These are phyloP conservation scores for Trissonchulus sp. DNA, from an alignment of 2,888 invertebrate species.

Conservation along the genomic window DNA sequence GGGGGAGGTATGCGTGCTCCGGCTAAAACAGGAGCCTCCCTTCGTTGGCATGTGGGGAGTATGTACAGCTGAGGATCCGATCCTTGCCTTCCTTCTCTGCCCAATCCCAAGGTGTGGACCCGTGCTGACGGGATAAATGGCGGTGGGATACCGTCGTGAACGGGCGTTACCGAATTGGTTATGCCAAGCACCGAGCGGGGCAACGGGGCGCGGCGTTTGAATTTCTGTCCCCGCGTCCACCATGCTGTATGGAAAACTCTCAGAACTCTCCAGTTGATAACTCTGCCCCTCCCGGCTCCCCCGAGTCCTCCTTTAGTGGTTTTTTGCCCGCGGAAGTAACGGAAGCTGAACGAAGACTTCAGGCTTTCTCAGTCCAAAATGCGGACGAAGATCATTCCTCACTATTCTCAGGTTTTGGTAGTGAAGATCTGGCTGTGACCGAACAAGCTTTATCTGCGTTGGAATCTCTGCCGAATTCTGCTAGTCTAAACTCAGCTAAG, in stretches of 20 bases:
- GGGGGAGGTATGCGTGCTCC: conserved; percentile 1
- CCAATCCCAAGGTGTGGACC: neutral
- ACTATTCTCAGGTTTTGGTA: no score
- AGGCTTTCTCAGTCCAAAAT: no score
- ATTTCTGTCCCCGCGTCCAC: neutral
- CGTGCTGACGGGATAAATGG: neutral
- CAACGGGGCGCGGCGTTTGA: neutral
- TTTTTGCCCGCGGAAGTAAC: neutral
- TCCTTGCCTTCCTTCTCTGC: neutral
- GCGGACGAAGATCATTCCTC: no score
- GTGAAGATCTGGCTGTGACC: no score
- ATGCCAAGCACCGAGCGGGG: neutral
- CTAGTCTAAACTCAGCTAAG: no score
- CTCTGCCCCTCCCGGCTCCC: no score
- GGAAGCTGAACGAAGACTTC: neutral
- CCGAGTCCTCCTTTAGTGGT: neutral
- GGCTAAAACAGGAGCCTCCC: neutral
- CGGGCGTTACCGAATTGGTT: neutral
- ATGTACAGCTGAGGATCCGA: neutral
- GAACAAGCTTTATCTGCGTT: no score
- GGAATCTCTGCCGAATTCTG: no score
- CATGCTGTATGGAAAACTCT: neutral
- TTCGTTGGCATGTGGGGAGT: neutral
- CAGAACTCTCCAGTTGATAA: neutral
- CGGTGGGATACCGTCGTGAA: neutral